phyloP scores from a whole-genome alignment of 1,140 invertebrate genomes.

The Brachionus manjavacas region DNA sequence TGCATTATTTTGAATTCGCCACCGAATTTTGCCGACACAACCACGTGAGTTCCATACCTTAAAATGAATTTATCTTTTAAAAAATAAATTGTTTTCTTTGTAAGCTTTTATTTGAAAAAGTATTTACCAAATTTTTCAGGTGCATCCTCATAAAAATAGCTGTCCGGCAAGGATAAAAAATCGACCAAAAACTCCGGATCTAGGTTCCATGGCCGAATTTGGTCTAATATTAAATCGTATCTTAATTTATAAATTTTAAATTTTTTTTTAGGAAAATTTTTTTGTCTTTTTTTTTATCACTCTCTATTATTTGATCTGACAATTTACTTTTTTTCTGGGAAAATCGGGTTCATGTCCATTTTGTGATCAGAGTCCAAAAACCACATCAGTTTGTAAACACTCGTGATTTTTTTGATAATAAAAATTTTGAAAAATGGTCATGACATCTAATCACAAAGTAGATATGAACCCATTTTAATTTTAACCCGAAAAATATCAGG shows the following conservation, averaged over 20 bases:
- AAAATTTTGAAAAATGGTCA: too few relatives aligned
- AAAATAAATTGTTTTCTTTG: background rate
- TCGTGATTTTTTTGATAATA: too few relatives aligned
- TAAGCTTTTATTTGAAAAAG: background rate
- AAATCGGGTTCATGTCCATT: too few relatives aligned
- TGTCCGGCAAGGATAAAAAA: constrained; percentile 24
- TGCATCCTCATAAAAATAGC: constrained; percentile 37
- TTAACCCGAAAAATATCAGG: too few relatives aligned
- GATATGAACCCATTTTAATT: too few relatives aligned
- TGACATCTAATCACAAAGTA: too few relatives aligned
- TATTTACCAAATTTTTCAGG: constrained; percentile 15
- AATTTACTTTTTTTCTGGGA: too few relatives aligned
- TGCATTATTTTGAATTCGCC: constrained; percentile 42
- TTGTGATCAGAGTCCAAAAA: too few relatives aligned
- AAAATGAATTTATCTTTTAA: constrained; percentile 17
- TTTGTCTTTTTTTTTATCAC: background rate
- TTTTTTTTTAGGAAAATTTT: background rate
- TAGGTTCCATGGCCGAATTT: constrained; percentile 35
- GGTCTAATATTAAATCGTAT: constrained; percentile 36
- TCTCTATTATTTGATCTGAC: too few relatives aligned
- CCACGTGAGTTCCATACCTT: constrained; percentile 34
- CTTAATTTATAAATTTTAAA: background rate
- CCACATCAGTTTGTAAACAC: too few relatives aligned
- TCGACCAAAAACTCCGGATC: constrained; percentile 36
- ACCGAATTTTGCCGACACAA: constrained; percentile 38